Evolutionary conservation across 2,888 invertebrate species (phyloP), one percentile per base, ranked within the genome.

Genomic region (Dioctria linearis): DNA sequence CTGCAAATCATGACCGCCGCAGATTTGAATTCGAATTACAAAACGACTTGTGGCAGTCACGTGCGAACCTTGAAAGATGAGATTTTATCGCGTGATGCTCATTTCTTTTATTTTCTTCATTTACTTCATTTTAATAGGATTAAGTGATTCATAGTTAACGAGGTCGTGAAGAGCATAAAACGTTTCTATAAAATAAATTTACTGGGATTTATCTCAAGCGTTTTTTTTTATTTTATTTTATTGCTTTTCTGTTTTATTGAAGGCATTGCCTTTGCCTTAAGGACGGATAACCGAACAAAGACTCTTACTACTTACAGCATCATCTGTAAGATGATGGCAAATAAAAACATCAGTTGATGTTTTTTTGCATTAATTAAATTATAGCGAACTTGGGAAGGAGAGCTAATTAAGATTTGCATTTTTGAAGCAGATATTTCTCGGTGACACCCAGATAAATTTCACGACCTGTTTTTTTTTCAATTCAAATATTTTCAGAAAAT

Each of bases 61-160:
- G 79, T 79, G 79, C 79, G 59, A 67, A 79, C 79, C 79, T 79
- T 79, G 79, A 79, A 66, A 79, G 69, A 79, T 79, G 79, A 54
- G 79, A 79, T 79, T n/a, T 69, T 79, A 79, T 79, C 79, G 43
- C 63, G 63, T 76, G 76, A 76, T 76, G 63, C 40, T 63, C 76
- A 63, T 40, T 76, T 57, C 59, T 79, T 66, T 78, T 65, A 66
- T 78, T 65, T 66, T 78, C 54, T 66, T 66, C 54, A 78, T 78
- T 63, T 76, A 76, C 76, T 76, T 63, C 49, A 25, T 63, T 76
- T 76, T 76, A 63, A 76, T 76, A 63, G 63, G 76, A 76, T 76
- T 76, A 76, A 76, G 76, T 76, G 76, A 76, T 76, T 76, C 76
- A 76, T 63, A 76, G 49, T 76, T 63, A 76, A 76, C 76, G 76